Conservation (phyloP, 2,113 vertebrate genomes). For the Sterrhoptilus dennistouni region DNA sequence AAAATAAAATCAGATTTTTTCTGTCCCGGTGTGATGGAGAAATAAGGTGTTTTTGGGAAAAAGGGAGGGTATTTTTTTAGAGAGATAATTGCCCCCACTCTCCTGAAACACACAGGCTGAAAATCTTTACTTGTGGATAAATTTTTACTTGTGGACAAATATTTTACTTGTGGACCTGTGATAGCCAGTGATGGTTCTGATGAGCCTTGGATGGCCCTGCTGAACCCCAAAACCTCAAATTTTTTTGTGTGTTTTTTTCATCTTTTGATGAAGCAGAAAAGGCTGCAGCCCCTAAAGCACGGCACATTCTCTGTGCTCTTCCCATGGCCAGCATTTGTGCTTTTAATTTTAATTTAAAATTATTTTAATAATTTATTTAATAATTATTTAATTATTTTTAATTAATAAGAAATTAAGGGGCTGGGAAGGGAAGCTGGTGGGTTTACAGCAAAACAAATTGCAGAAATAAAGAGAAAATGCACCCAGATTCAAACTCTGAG, state of each 20-base stretch:
- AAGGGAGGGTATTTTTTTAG: accelerated
- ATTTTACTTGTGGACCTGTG: not conserved
- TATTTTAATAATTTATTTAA: not conserved
- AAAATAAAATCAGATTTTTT: not conserved
- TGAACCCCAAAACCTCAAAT: accelerated
- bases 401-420: not conserved
- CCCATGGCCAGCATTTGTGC: accelerated
- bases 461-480: accelerated
- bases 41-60: not conserved
- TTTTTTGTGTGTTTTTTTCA: not conserved
- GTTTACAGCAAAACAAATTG: not conserved
- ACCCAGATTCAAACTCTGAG: accelerated
- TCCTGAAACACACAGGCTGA: accelerated
- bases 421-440: not conserved
- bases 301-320: accelerated
- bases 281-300: accelerated
- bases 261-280: not conserved
- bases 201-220: accelerated
- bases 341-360: not conserved
- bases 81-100: not conserved
- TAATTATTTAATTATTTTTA: too few relatives aligned
- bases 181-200: accelerated
- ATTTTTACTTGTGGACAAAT: accelerated
- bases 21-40: not conserved
- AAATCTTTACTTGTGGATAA: accelerated